Evolutionary conservation across 2,888 invertebrate species (phyloP).

Genomic region (Glomeris marginata): DNA sequence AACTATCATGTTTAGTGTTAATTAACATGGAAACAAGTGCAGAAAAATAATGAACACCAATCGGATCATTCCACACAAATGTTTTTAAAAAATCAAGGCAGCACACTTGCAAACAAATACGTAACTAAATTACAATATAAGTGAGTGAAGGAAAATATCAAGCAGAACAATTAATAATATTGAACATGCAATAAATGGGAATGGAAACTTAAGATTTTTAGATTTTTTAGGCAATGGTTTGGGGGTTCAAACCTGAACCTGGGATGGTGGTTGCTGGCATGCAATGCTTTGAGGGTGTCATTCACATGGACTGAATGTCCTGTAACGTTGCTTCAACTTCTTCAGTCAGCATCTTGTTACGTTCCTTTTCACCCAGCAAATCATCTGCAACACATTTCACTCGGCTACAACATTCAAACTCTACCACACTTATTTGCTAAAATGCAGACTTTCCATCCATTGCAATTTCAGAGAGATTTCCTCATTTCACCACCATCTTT

Average conservation of each 20-base stretch:
- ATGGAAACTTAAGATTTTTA: neutral
- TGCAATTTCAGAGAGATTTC: neutral
- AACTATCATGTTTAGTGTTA: no score
- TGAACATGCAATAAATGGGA: no score
- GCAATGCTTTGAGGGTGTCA: slow-evolving; percentile 14
- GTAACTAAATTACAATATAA: slow-evolving; percentile 1
- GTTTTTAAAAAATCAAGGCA: neutral
- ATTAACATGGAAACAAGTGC: slow-evolving; percentile 14
- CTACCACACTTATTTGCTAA: no score
- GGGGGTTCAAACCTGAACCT: slow-evolving; percentile 10
- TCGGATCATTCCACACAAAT: neutral
- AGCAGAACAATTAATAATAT: neutral
- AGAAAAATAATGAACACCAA: neutral
- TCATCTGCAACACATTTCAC: slow-evolving; percentile 59
- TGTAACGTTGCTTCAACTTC: slow-evolving; percentile 98
- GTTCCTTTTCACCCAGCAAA: slow-evolving; percentile 82
- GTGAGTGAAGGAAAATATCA: neutral
- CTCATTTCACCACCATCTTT: no score
- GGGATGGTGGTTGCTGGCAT: slow-evolving; percentile 9
- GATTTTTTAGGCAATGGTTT: neutral
- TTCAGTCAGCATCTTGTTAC: slow-evolving; percentile 90
- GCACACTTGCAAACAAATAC: slow-evolving; percentile 5
- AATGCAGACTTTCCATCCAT: no score
- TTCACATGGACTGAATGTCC: slow-evolving; percentile 98
- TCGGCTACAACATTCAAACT: no score